Evolutionary conservation across 2,113 vertebrate species (phyloP), one percentile per base, ranked within the genome.

Genomic region (Tauraco erythrolophus): DNA sequence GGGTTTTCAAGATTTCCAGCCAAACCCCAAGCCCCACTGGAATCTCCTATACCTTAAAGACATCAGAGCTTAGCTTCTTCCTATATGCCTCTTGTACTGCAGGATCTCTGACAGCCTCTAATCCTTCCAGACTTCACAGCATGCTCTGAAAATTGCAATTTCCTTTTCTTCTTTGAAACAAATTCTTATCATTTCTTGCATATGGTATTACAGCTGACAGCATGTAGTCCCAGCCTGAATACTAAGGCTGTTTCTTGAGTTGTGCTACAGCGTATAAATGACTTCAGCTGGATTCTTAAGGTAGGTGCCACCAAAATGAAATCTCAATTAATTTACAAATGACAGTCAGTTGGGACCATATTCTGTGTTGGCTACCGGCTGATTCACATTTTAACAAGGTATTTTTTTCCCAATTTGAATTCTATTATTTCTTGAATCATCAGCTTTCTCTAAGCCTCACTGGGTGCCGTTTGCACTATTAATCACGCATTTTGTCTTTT

Each of bases 121-220:
- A 97, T 94, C 80, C 72, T 92, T 93, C 54, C 43, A 92, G 72
- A 62, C 69, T 96, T 96, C 95, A 91, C 80, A 92, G 70, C 39
- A 21, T 58, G 53, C 70, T 92, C 77, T 85, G 66, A 90, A 94
- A 94, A 89, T 79, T 82, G 79, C 70, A 60, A 70, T 96, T 95
- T 96, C 58, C 58, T 96, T 94, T 88, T 87, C 56, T 80, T 78
- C 66, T 92, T 94, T 25, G 23, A 93, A 94, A 95, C n/a, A 84
- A 84, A 82, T 96, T 82, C 88, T 96, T 96, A 95, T 94, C 43
- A 10, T 87, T 96, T 91, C 88, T 95, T 92, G 83, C 95, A 89
- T 95, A 58, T 89, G 88, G 80, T 69, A 60, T 96, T 93, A 69
- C 39, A 82, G 69, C 58, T 92, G 96, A 74, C 79, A 69, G 41